Evolutionary conservation across 2,888 invertebrate genomes (phyloP).

Genomic region (Mimas tiliae): DNA sequence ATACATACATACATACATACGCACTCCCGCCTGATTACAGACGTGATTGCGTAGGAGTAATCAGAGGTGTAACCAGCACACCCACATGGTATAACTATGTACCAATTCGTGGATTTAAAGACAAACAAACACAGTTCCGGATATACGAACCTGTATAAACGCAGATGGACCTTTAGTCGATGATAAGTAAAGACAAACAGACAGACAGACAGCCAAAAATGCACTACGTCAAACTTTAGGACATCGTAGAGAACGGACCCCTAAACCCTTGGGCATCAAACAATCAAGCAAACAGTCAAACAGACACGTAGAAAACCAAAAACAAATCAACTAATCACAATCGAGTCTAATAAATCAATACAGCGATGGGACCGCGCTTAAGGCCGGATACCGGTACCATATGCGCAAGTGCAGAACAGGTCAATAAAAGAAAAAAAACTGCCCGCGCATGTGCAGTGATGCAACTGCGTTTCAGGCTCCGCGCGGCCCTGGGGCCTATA

Average conservation of each 20-base stretch:
- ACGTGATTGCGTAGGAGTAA: too few species aligned
- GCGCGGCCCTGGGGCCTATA: background rate
- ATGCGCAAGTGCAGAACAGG: conserved; percentile 27
- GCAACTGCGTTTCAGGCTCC: conserved; percentile 4
- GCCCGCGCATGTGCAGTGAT: conserved; percentile 20
- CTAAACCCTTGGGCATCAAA: background rate
- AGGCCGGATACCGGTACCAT: background rate
- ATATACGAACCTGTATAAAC: background rate
- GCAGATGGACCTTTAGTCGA: background rate
- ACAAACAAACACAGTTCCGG: too few species aligned
- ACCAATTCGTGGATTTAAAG: too few species aligned
- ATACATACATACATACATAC: too few species aligned
- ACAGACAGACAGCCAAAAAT: background rate
- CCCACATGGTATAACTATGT: too few species aligned
- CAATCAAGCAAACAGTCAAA: background rate
- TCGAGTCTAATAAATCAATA: background rate
- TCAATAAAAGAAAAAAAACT: conserved; percentile 15
- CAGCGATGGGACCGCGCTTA: background rate
- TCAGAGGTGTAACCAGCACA: too few species aligned
- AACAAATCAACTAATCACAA: background rate
- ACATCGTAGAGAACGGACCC: background rate
- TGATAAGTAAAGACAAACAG: background rate
- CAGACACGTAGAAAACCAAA: background rate
- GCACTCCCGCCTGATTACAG: too few species aligned
- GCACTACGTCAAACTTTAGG: background rate